These are phyloP conservation scores for Trissolcus japonicus DNA, from an alignment of 2,888 invertebrate genomes.

Conservation along the genomic window DNA sequence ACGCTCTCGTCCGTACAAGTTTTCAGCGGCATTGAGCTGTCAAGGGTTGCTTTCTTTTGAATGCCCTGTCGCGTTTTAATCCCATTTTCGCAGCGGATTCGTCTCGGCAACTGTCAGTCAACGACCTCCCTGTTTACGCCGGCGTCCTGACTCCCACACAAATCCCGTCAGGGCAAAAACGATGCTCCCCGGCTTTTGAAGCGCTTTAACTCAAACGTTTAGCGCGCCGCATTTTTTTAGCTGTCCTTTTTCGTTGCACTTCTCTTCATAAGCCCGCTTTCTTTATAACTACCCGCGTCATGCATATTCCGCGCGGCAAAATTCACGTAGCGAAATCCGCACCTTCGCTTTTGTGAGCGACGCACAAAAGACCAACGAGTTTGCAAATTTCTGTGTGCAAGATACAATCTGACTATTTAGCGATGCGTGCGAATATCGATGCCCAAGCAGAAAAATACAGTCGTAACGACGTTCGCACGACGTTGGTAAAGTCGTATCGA, in stretches of 20 bases:
- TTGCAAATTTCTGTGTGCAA: constrained; percentile 38
- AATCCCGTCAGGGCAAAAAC: constrained; percentile 47
- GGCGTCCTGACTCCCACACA: constrained; percentile 66
- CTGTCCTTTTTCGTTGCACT: constrained; percentile 37
- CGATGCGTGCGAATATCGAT: background rate
- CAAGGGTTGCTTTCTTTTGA: constrained; percentile 70
- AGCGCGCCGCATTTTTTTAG: constrained; percentile 48
- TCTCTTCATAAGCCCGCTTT: constrained; percentile 38
- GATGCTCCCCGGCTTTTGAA: constrained; percentile 58
- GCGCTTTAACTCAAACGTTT: constrained; percentile 55
- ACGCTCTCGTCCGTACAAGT: constrained; percentile 63
- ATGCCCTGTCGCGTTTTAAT: constrained; percentile 69
- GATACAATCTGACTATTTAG: constrained; percentile 18
- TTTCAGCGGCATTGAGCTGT: constrained; percentile 74
- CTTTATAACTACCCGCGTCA: constrained; percentile 52
- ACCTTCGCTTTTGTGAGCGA: constrained; percentile 23
- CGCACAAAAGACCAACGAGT: constrained; percentile 32
- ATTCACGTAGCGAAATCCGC: constrained; percentile 57
- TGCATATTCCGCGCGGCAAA: constrained; percentile 55
- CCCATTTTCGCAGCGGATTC: constrained; percentile 67
- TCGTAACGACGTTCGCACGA: no score
- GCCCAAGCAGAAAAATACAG: no score
- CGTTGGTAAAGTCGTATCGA: no score
- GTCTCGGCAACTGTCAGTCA: constrained; percentile 67
- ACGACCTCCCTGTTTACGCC: constrained; percentile 68